Evolutionary conservation across 1,140 invertebrate species (phyloP).

Genomic region (Leptestheria dahalacensis): DNA sequence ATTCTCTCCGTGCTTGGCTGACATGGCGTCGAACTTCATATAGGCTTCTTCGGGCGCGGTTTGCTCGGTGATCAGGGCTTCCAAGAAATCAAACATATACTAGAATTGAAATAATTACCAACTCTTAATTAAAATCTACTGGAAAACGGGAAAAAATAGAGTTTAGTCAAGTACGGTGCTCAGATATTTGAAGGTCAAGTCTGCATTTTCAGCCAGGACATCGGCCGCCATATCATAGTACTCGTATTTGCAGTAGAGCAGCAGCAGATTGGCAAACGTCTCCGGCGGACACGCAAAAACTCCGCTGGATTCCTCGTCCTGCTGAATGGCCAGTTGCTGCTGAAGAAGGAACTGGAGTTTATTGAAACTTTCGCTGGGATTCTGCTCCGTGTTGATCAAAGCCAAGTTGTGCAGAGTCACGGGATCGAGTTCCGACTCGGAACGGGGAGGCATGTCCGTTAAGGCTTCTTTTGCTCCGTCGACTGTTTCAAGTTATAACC

Average conservation of each 20-base stretch:
- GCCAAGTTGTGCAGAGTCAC: conserved; percentile 97
- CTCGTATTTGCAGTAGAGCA: conserved; percentile 94
- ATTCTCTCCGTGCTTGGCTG: conserved; percentile 75
- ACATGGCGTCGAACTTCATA: conserved; percentile 89
- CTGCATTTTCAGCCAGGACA: conserved; percentile 92
- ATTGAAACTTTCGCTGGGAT: conserved; percentile 85
- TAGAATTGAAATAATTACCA: conserved; percentile 30
- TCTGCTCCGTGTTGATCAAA: conserved; percentile 78
- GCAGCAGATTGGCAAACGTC: conserved; percentile 89
- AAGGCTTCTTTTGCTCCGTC: conserved; percentile 84
- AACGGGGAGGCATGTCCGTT: conserved; percentile 91
- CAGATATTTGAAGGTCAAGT: conserved; percentile 91
- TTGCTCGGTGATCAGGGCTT: conserved; percentile 93
- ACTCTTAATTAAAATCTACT: too few relatives aligned
- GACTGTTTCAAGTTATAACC: too few relatives aligned
- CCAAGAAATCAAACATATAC: conserved; percentile 78
- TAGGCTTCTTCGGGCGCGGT: conserved; percentile 95
- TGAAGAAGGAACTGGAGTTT: conserved; percentile 93
- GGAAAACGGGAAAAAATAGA: too few relatives aligned
- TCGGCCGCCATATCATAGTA: conserved; percentile 96
- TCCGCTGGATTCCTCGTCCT: conserved; percentile 17
- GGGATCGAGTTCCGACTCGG: conserved; percentile 94
- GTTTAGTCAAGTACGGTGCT: conserved; percentile 50
- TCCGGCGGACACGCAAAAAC: conserved; percentile 66
- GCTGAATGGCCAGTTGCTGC: conserved; percentile 33